phyloP scores from a whole-genome alignment of 2,888 invertebrate genomes.

The Scaptomyza parva region DNA sequence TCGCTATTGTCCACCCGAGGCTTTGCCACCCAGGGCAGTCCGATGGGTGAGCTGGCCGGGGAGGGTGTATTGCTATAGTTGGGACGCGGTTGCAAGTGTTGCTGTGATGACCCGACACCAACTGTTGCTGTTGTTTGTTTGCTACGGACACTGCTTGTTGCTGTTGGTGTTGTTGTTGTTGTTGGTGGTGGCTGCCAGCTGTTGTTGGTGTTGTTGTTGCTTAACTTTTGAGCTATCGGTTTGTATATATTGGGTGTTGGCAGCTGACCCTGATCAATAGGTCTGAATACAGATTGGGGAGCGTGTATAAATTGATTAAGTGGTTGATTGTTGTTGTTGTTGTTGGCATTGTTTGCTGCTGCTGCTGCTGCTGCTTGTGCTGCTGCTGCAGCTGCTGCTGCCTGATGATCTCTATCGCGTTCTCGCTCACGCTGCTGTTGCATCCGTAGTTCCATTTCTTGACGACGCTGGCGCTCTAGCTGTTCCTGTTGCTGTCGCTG shows the following conservation, averaged over 20 bases:
- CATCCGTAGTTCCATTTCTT: slow-evolving; percentile 58
- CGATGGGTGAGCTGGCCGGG: slow-evolving; percentile 80
- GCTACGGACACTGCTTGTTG: slow-evolving; percentile 11
- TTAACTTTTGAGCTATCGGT: slow-evolving; percentile 74
- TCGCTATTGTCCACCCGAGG: slow-evolving; percentile 85
- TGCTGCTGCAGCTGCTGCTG: slow-evolving; percentile 68
- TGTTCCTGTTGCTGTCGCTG: slow-evolving; percentile 70
- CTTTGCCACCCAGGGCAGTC: slow-evolving; percentile 86
- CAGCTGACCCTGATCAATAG: slow-evolving; percentile 80
- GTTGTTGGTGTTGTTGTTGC: slow-evolving; percentile 42
- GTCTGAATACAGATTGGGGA: slow-evolving; percentile 91
- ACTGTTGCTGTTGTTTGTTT: slow-evolving; percentile 33
- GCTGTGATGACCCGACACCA: slow-evolving; percentile 34
- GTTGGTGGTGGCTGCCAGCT: slow-evolving; percentile 63
- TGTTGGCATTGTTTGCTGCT: slow-evolving; percentile 49
- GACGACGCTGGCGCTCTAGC: slow-evolving; percentile 84
- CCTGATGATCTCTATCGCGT: slow-evolving; percentile 23
- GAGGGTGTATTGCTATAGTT: slow-evolving; percentile 71
- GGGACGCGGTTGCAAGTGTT: slow-evolving; percentile 46
- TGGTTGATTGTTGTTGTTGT: slow-evolving; percentile 82
- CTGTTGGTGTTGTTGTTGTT: slow-evolving; percentile 19
- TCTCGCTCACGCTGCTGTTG: slow-evolving; percentile 45
- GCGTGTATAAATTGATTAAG: slow-evolving; percentile 91
- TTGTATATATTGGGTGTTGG: slow-evolving; percentile 72
- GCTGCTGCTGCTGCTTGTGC: slow-evolving; percentile 70